Base-by-base conservation (phyloP, 2,888 invertebrate species). In the Pycnomerus fuliginosus region DNA sequence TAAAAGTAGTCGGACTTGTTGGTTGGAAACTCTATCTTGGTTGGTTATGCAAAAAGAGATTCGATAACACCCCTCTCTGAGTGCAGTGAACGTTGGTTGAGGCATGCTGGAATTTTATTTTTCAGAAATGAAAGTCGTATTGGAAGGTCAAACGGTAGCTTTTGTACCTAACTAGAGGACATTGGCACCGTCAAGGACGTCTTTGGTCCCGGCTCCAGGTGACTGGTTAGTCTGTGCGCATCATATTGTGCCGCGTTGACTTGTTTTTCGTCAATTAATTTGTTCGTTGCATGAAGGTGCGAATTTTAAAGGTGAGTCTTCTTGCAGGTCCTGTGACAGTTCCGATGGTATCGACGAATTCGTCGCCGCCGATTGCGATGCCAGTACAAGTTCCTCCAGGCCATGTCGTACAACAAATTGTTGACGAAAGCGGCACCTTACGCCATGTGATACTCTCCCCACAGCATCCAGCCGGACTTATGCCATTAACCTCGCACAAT, bases 341-440 rank as follows among this genome's bases (percentile, higher is more conserved):
- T 60, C 84, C 88, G 62, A 88, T 90, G 88, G 87, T 90, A 61
- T 87, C 88, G 58, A 86, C 87, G 64, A 84, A 83, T 73, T 79
- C 82, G 53, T 82, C 83, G 58, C 85, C 87, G 44, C 86, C 86
- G 39, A 79, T 86, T 62, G 85, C 89, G 48, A 87, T 94, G 82
- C 92, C 91, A 40, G 89, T 94, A 68, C 89, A 92, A 75, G 90
- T 94, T 60, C 92, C 93, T 49, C 89, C 89, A 40, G 93, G 90
- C 55, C 89, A 93, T 77, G 84, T 90, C 70, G 90, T 94, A 69
- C 88, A 88, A 72, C 94, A 90, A 70, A 91, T 94, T 66, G 84
- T 94, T 61, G 94, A 94, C 74, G 94, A 94, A 74, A 85, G 81
- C 71, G 89, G 89, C 52, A 86, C 86, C 61, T 80, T 95, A 68